Base-by-base conservation (phyloP, 2,888 invertebrate genomes). In the Physocephala rufipes region DNA sequence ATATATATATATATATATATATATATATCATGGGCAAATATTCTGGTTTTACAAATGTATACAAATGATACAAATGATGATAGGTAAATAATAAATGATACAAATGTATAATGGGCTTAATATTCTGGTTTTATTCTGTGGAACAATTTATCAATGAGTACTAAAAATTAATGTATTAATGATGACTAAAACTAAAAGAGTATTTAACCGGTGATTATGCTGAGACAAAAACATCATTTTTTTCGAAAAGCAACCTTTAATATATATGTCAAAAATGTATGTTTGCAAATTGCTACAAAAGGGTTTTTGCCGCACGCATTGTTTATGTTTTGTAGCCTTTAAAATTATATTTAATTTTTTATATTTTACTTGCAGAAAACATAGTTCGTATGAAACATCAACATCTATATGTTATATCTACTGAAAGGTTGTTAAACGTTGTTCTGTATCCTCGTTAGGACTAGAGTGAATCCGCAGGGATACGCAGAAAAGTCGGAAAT, bases 361-460 rank as follows among this genome's bases (percentile, higher is more conserved):
- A 67, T 70, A 76, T 74, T 78, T 76, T 78, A 77, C 74, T 78
- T 78, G 72, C 78, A 78, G 78, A 75, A 75, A 67, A 72, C 71
- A 73, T 74, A 66, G 65, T 69, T 61, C 45, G 26, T 30, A 36
- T 51, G 69, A 72, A 70, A 53, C 69, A 61, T 19, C 43, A 55
- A 28, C 45, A 55, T 58, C 24, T 24, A 67, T 58, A 55, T 36
- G 28, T n/a, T n/a, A n/a, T 36, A 36, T 36, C 36, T 26, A 24
- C 47, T 45, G 24, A 24, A 30, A 47, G 63, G 63, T 36, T 63
- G 47, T 63, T 47, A 26, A 62, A 26, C 63, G 45, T 66, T 36
- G 53, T 53, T 19, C 66, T 19, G 13, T 51, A 28, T 64, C n/a
- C 51, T 49, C 26, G 53, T 30, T 53, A 53, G 26, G 26, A 13